Evolutionary conservation across 2,888 invertebrate genomes (phyloP).

Genomic region (Torymus aiolomorphi): DNA sequence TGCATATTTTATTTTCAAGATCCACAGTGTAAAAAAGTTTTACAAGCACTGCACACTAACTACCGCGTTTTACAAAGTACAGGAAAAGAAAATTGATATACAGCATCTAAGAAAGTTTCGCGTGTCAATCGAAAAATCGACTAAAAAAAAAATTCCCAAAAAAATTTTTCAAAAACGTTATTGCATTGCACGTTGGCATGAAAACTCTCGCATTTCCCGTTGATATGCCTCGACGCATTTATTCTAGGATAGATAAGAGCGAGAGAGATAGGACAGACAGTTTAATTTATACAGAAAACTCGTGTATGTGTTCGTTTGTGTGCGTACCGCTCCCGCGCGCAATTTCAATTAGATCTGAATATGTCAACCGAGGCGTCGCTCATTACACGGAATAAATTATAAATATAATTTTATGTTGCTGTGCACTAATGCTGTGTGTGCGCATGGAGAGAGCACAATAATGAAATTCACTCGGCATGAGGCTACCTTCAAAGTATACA

Average conservation of each 20-base stretch:
- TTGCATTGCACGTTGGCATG: slow-evolving; percentile 13
- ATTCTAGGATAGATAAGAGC: slow-evolving; percentile 44
- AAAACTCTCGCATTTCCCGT: not conserved
- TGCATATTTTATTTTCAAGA: slow-evolving; percentile 5
- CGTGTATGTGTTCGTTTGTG: too few relatives aligned
- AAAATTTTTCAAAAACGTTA: slow-evolving; percentile 6
- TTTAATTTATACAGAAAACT: too few relatives aligned
- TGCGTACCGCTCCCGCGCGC: too few relatives aligned
- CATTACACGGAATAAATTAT: too few relatives aligned
- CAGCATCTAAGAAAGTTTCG: slow-evolving; percentile 9
- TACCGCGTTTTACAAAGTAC: slow-evolving; percentile 14
- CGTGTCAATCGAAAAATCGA: not conserved
- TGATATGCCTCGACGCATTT: slow-evolving; percentile 35
- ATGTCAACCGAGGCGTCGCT: too few relatives aligned
- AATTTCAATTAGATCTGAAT: too few relatives aligned
- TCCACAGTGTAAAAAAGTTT: slow-evolving; percentile 32
- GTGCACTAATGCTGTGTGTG: too few relatives aligned
- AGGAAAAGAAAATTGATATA: slow-evolving; percentile 16
- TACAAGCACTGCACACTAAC: slow-evolving; percentile 22
- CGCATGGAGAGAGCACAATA: too few relatives aligned
- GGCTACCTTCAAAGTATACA: not conserved
- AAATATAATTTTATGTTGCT: too few relatives aligned
- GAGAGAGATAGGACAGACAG: slow-evolving; percentile 5
- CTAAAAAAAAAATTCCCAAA: not conserved
- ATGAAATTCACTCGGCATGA: slow-evolving; percentile 9